Evolutionary conservation across 2,113 vertebrate species (phyloP), one percentile per base, ranked within the genome.

Genomic region (Potamarius usumacintae): DNA sequence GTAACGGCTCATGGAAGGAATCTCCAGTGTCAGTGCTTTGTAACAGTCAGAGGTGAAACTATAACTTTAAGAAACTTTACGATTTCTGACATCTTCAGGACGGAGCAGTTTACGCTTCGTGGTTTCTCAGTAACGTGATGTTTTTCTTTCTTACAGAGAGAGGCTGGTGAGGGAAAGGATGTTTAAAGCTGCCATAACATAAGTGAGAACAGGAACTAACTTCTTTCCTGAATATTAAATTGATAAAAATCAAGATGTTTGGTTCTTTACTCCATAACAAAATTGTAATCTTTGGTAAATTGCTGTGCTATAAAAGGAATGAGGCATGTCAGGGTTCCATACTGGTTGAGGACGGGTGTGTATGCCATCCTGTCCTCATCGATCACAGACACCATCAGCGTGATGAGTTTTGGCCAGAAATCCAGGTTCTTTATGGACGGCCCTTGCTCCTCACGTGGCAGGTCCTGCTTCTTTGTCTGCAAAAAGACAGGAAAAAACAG

Each of bases 321-420:
- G 22, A 25, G 12, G 18, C 1, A 7, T 89, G 71, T 74, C 17
- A 96, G 25, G 50, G 7, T 20, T 58, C 3, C 97, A 95, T 94
- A 97, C 97, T 97, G 97, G 91, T 97, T 97, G 89, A 97, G 92
- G 58, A 95, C 72, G 52, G 97, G 96, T 0, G 96, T 96, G 87
- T 97, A 97, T 0, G 95, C 96, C 6, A 93, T 96, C 91, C 95
- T 96, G 92, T 97, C 97, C 77, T 97, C 97, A 86, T 97, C 97
- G 88, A 97, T 96, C 71, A 97, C 96, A 22, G 96, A 96, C 80
- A 97, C 92, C 96, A 97, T 97, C 71, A 97, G 84, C 42, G 97
- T 97, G 90, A 97, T 97, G 83, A 97, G 93, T 50, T 97, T 97
- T 27, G 96, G 94, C 97, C 97, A 97, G 90, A 97, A 97, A 90